Base-by-base conservation (phyloP, 2,797 vertebrate genomes). In the Tinamus major region DNA sequence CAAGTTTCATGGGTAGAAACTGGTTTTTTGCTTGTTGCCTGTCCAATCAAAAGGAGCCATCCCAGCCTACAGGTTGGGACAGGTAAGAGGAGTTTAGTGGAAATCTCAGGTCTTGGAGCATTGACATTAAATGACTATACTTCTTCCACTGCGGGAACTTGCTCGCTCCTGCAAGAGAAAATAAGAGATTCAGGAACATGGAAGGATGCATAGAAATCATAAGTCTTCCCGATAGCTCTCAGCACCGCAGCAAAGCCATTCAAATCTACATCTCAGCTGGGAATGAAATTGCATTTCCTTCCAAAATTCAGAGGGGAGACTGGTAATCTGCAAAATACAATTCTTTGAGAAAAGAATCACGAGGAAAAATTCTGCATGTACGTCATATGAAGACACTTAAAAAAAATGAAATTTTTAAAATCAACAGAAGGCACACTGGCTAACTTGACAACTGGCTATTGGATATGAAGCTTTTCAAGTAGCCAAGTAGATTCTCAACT, bases 101-200 rank as follows among this genome's bases (percentile, higher is more conserved):
- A 58, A 94, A 71, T 90, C 5, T 68, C 27, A 24, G 44, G 62
- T 77, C 83, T 82, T 96, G 68, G 53, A 71, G 71, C 44, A 65
- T 1, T 56, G 69, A 53, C 76, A 62, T 94, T 98, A 98, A 95
- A 99, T 99, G 96, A 99, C 98, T 94, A 99, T 97, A 84, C 98
- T 99, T 92, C 96, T 98, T 95, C 97, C 98, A 92, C 99, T 99
- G 97, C 97, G 98, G 93, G 98, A 99, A 97, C 99, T 99, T 96
- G 98, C 98, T 97, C 98, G 98, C 98, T 99, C 98, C 92, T 97
- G 62, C 26, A 79, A 77, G 55, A 91, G 48, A 94, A 96, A 95
- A 92, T 0, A 88, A 92, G 94, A 85, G 6, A 56, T 70, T 63
- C 37, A 93, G 61, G 21, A 92, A 79, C 23, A 65, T 71, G 69